phyloP scores from a whole-genome alignment of 2,888 invertebrate species.

The Eilema caniola region DNA sequence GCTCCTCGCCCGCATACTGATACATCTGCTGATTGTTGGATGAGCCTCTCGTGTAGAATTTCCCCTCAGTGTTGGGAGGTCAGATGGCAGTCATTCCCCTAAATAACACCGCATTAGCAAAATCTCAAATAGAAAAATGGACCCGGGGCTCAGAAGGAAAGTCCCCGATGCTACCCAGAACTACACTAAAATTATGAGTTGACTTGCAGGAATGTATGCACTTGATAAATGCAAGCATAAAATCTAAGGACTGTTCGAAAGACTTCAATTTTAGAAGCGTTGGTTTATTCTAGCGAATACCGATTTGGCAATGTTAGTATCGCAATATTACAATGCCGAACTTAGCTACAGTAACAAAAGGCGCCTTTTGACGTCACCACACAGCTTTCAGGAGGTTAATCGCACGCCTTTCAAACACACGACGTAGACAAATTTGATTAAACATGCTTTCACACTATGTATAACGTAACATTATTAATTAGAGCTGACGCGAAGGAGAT shows the following conservation, averaged over 20 bases:
- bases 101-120: too few species aligned
- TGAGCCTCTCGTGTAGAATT: too few species aligned
- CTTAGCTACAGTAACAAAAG: neutral
- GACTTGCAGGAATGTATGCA: neutral
- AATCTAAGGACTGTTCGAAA: neutral
- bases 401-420: slow-evolving; percentile 73
- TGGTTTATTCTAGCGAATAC: neutral
- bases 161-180: too few species aligned
- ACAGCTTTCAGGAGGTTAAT: slow-evolving; percentile 74
- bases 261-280: neutral
- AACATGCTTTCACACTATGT: slow-evolving; percentile 72
- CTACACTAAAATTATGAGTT: neutral
- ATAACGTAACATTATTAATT: slow-evolving; percentile 71
- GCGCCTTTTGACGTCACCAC: slow-evolving; percentile 52
- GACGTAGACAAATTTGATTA: slow-evolving; percentile 79
- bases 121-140: too few species aligned
- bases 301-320: neutral
- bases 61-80: too few species aligned
- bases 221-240: neutral
- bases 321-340: neutral
- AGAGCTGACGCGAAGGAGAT: slow-evolving; percentile 59
- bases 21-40: too few species aligned
- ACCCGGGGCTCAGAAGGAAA: neutral
- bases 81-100: too few species aligned
- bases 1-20: too few species aligned